phyloP scores from a whole-genome alignment of 1,140 invertebrate genomes.

The Ceratina japonica region DNA sequence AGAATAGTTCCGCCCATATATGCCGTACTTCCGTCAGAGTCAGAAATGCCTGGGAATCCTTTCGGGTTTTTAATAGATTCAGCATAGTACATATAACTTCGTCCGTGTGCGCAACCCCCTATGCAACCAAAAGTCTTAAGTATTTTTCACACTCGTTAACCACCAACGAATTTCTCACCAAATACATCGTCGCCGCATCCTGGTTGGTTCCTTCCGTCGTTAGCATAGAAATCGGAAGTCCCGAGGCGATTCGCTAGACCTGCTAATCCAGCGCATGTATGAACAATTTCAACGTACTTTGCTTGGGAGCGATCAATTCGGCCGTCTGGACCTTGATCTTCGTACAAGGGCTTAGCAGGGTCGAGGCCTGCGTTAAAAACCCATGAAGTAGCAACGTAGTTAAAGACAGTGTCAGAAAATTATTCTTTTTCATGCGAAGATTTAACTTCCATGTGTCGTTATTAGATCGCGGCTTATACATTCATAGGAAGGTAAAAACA shows the following conservation, averaged over 20 bases:
- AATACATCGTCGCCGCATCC: slow-evolving; percentile 76
- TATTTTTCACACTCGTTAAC: background rate
- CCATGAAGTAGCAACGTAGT: background rate
- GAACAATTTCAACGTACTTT: too few relatives aligned
- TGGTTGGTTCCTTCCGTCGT: slow-evolving; percentile 79
- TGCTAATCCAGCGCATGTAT: too few relatives aligned
- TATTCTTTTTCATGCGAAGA: too few relatives aligned
- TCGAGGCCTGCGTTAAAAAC: slow-evolving; percentile 76
- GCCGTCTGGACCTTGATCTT: slow-evolving; percentile 69
- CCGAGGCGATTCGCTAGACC: slow-evolving; percentile 75
- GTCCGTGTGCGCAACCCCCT: slow-evolving; percentile 78
- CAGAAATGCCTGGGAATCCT: slow-evolving; percentile 23
- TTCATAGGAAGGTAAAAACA: too few relatives aligned
- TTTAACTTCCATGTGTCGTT: too few relatives aligned
- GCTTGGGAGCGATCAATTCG: too few relatives aligned
- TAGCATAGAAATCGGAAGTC: slow-evolving; percentile 81
- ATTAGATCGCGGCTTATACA: too few relatives aligned
- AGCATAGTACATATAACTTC: slow-evolving; percentile 82
- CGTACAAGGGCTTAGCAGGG: slow-evolving; percentile 79
- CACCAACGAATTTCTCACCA: too few relatives aligned
- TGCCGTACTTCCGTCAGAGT: background rate
- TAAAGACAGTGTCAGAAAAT: background rate
- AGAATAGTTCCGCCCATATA: slow-evolving; percentile 55
- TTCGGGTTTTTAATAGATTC: slow-evolving; percentile 78
- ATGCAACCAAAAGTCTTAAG: background rate